These are phyloP conservation scores for Calliphora vicina DNA, from an alignment of 1,140 invertebrate genomes.

Conservation along the genomic window DNA sequence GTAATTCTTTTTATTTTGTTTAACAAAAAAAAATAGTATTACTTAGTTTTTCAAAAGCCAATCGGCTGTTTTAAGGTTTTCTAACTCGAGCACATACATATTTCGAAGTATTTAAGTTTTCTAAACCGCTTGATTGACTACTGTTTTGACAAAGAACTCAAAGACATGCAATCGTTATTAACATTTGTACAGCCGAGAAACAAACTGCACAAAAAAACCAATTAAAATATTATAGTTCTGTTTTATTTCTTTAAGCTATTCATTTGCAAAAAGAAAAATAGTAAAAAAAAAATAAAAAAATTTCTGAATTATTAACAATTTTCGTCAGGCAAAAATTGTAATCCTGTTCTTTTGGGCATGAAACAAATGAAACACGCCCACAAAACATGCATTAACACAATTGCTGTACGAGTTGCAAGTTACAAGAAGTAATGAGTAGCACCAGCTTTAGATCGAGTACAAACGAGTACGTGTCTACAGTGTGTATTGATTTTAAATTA, in stretches of 20 bases:
- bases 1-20: neutral
- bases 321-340: neutral
- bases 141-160: constrained; percentile 8
- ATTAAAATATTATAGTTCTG: neutral
- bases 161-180: neutral
- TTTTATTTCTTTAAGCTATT: neutral
- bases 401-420: neutral
- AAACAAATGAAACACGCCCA: neutral
- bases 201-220: neutral
- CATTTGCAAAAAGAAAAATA: neutral
- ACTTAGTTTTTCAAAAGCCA: too few species aligned
- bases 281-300: neutral
- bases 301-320: neutral
- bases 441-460: too few species aligned
- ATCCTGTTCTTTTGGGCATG: neutral
- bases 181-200: neutral
- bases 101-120: neutral
- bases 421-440: too few species aligned
- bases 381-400: neutral
- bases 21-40: too few species aligned
- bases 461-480: too few species aligned
- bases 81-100: neutral
- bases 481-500: neutral
- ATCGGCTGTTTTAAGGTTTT: neutral
- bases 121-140: neutral